Evolutionary conservation across 2,113 vertebrate species (phyloP).

Genomic region (Potamarius usumacintae): DNA sequence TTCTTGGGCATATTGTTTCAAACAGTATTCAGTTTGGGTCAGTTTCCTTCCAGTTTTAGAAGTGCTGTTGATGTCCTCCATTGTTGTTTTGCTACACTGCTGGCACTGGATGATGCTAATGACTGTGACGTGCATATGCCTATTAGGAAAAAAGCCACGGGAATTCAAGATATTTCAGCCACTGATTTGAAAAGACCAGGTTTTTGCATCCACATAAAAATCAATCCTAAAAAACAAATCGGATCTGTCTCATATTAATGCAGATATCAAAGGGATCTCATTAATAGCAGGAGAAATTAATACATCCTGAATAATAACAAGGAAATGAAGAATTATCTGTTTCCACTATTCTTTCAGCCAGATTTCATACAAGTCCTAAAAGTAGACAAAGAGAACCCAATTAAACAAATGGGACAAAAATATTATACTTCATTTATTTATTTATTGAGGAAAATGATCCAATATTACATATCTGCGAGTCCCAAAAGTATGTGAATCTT

Average conservation of each 20-base stretch:
- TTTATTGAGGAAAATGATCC: too few species aligned
- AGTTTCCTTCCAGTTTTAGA: background rate
- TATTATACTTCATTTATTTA: too few species aligned
- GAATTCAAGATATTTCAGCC: background rate
- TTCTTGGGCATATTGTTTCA: background rate
- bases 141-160: background rate
- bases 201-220: conserved; percentile 14
- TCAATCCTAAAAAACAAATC: background rate
- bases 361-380: conserved; percentile 40
- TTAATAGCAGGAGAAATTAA: background rate
- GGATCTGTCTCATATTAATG: background rate
- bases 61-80: background rate
- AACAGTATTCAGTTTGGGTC: background rate
- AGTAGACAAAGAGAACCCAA: too few species aligned
- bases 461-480: too few species aligned
- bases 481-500: too few species aligned
- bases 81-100: background rate
- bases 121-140: background rate
- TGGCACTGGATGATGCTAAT: background rate
- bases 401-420: too few species aligned
- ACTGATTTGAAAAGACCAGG: background rate
- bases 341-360: conserved; percentile 54
- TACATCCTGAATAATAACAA: background rate
- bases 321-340: conserved; percentile 38
- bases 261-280: background rate